Conservation (phyloP, 2,113 vertebrate genomes). For the Bothrops jararaca region DNA sequence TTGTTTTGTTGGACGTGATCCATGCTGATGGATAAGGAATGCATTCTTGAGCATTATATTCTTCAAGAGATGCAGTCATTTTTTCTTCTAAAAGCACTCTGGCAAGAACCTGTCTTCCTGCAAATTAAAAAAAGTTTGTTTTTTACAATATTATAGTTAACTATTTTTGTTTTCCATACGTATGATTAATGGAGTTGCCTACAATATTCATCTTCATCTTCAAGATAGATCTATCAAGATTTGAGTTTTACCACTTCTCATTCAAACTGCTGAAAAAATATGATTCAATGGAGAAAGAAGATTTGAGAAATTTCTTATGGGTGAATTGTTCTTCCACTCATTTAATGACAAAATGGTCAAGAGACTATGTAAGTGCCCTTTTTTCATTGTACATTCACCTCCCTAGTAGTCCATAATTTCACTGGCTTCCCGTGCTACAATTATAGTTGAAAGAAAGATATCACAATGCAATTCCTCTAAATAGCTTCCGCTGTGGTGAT, state of each 20-base stretch:
- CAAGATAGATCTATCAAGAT: not conserved
- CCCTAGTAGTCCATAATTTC: not conserved
- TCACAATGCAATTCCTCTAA: not conserved
- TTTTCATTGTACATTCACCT: not conserved
- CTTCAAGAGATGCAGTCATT: not conserved
- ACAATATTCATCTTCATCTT: not conserved
- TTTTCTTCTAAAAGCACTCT: not conserved
- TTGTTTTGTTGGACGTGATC: not conserved
- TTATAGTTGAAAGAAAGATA: not conserved
- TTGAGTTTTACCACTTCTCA: not conserved
- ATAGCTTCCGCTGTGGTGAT: not conserved
- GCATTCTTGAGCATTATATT: not conserved
- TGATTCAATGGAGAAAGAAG: not conserved
- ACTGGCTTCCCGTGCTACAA: not conserved
- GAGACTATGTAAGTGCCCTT: not conserved
- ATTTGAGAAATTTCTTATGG: not conserved
- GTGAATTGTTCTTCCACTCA: not conserved
- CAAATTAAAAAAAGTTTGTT: not conserved
- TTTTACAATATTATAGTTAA: not conserved
- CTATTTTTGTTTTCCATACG: not conserved
- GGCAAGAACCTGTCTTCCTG: not conserved
- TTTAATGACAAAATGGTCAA: not conserved
- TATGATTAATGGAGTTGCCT: not conserved
- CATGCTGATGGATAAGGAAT: not conserved
- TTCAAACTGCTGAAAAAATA: not conserved